Evolutionary conservation across 2,888 invertebrate genomes (phyloP).

Genomic region (Argyresthia goedartella): DNA sequence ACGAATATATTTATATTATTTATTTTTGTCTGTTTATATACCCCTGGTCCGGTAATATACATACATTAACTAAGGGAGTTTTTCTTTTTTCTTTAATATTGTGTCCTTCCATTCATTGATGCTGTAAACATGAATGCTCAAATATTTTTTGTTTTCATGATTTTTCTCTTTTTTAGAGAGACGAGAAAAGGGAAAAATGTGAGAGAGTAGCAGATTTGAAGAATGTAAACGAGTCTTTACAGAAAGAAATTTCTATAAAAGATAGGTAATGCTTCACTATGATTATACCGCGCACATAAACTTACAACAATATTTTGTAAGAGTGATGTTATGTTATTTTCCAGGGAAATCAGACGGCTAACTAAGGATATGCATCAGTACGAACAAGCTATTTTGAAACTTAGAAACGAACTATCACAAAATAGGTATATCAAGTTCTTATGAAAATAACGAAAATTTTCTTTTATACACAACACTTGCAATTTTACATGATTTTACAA

Average conservation of each 20-base stretch:
- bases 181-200: conserved; percentile 19
- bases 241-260: conserved; percentile 38
- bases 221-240: conserved; percentile 32
- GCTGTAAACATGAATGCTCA: conserved; percentile 1
- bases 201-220: conserved; percentile 23
- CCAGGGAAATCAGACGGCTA: conserved; percentile 45
- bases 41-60: conserved; percentile 5
- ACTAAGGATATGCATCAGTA: conserved; percentile 39
- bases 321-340: conserved; percentile 3
- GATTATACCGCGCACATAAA: too few species aligned
- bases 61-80: conserved; percentile 16
- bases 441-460: too few species aligned
- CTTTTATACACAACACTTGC: too few species aligned
- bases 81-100: not conserved
- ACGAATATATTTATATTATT: not conserved
- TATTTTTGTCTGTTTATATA: conserved; percentile 1
- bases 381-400: conserved; percentile 34
- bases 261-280: conserved; percentile 35
- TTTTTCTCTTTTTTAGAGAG: conserved; percentile 18
- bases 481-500: too few species aligned
- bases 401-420: conserved; percentile 32
- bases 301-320: too few species aligned
- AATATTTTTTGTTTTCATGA: not conserved
- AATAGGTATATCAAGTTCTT: conserved; percentile 10
- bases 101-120: not conserved